Conservation (phyloP, 2,797 vertebrate genomes). For the Myripristis jacobus region DNA sequence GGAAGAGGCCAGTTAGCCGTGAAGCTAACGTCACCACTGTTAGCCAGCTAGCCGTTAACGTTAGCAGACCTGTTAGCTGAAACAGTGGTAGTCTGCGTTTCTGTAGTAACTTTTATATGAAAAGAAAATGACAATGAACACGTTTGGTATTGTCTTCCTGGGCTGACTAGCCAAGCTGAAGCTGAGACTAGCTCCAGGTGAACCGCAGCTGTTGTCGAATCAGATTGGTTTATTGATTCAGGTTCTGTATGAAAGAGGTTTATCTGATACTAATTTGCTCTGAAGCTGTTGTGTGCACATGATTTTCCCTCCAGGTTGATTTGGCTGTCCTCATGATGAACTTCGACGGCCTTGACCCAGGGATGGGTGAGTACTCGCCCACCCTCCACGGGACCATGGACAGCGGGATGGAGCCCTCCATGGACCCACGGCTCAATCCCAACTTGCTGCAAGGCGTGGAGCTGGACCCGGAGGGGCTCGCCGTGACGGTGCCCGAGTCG, state of each 20-base stretch:
- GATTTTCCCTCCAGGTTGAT: slow-evolving; percentile 49
- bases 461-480: slow-evolving; percentile 88
- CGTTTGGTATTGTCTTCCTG: neutral
- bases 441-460: slow-evolving; percentile 91
- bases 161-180: neutral
- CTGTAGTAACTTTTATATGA: neutral
- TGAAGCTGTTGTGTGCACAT: neutral
- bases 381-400: slow-evolving; percentile 82
- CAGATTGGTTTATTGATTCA: neutral
- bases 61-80: too few species aligned
- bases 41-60: slow-evolving; percentile 20
- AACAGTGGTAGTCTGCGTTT: too few species aligned
- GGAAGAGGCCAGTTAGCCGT: neutral
- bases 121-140: neutral
- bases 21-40: slow-evolving; percentile 21
- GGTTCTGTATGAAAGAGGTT: neutral
- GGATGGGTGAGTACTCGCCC: slow-evolving; percentile 88
- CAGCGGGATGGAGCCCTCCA: slow-evolving; percentile 86
- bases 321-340: slow-evolving; percentile 86
- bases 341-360: slow-evolving; percentile 91
- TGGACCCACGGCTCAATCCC: slow-evolving; percentile 91
- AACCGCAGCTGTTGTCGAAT: neutral
- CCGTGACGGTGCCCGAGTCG: slow-evolving; percentile 84
- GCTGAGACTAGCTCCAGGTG: neutral
- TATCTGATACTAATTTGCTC: neutral